Evolutionary conservation across 2,113 vertebrate species (phyloP).

Genomic region (Halichoerus grypus): DNA sequence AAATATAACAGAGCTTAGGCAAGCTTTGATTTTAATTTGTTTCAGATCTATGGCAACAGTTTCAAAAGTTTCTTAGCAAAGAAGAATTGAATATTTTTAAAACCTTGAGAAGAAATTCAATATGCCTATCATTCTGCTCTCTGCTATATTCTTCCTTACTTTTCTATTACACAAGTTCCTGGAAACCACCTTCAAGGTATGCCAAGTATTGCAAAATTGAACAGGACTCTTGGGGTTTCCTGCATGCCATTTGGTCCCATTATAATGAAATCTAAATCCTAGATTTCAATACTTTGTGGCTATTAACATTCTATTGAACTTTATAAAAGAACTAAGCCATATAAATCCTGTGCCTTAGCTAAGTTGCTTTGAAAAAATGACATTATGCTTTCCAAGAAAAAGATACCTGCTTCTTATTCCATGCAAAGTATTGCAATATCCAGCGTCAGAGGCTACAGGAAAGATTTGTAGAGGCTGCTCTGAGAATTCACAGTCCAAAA

Average conservation of each 20-base stretch:
- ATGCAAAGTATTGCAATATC: background rate
- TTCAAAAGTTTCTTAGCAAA: slow-evolving; percentile 5
- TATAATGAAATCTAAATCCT: slow-evolving; percentile 35
- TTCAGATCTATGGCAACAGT: background rate
- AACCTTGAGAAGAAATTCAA: background rate
- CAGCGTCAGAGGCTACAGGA: background rate
- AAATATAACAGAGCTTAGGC: background rate
- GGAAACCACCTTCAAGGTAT: background rate
- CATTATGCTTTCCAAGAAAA: background rate
- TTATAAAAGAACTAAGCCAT: background rate
- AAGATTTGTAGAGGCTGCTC: background rate
- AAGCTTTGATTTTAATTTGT: slow-evolving; percentile 29
- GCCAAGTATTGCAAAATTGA: background rate
- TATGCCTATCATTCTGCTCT: background rate
- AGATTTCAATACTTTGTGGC: background rate
- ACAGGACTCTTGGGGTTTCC: background rate
- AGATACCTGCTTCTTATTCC: background rate
- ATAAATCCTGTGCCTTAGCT: background rate
- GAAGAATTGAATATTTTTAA: background rate
- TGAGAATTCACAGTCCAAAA: background rate
- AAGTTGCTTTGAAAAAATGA: slow-evolving; percentile 10
- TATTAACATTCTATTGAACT: slow-evolving; percentile 52
- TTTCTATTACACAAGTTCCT: background rate
- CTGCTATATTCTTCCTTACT: background rate
- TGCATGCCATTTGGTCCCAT: background rate